phyloP scores from a whole-genome alignment of 92 coral and sea anemone species.

The Zoanthus solanderi region DNA sequence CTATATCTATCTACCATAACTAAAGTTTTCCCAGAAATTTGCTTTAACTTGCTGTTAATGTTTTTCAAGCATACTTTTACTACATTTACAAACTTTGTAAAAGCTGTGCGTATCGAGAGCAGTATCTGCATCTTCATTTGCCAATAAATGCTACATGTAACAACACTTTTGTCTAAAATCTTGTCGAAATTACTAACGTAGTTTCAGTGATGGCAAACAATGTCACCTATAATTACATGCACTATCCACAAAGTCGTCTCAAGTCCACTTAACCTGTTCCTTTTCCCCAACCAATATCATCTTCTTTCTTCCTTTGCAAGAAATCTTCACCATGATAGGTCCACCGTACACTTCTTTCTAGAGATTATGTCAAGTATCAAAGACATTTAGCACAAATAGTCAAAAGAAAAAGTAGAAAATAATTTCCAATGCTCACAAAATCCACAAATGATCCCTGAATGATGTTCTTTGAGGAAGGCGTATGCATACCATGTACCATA shows the following conservation, averaged over 20 bases:
- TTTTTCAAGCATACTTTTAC: too few species aligned
- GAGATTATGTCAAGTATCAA: not conserved
- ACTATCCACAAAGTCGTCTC: not conserved
- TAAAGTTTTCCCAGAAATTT: too few species aligned
- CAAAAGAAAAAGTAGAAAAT: not conserved
- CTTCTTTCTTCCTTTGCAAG: not conserved
- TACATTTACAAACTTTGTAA: too few species aligned
- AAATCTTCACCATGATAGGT: slow-evolving; percentile 29
- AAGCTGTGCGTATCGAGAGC: too few species aligned
- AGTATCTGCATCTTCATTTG: too few species aligned
- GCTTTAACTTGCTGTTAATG: too few species aligned
- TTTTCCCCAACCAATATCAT: not conserved
- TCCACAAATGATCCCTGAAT: not conserved
- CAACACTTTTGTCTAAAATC: too few species aligned
- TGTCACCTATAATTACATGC: not conserved
- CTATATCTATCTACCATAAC: too few species aligned
- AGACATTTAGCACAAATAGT: not conserved
- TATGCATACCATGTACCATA: not conserved
- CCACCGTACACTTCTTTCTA: slow-evolving; percentile 18
- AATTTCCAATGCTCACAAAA: not conserved
- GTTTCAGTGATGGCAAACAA: too few species aligned
- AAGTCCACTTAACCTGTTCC: slow-evolving; percentile 27
- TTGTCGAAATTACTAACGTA: too few species aligned
- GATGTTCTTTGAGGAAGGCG: not conserved
- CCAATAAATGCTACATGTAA: too few species aligned